Base-by-base conservation (phyloP, 1,140 invertebrate species). In the Microplitis demolitor region DNA sequence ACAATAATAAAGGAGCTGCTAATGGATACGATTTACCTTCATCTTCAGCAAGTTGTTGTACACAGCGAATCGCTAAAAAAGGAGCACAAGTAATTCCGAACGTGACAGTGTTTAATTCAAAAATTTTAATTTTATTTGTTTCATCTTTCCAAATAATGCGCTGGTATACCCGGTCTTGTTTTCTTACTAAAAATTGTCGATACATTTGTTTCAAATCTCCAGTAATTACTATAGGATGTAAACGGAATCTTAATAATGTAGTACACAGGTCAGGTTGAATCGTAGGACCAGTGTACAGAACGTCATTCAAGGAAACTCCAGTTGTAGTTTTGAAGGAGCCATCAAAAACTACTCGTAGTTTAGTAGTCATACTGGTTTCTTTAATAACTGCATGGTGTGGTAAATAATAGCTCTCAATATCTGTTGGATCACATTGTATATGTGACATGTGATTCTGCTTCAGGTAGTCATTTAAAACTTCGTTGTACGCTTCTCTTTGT, bases 191-290 rank as follows among this genome's bases (percentile, higher is more conserved):
- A 39, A 85, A 78, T 67, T 82, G 79, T 31, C 82, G 66, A 74
- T 83, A 85, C 83, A 85, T 86, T 74, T 87, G 84, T 37, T 74
- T 33, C 16, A 69, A 14, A 33, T 69, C 67, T 4, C 67, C 67
- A 0, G 67, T 69, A 6, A 69, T 8, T 9, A 58, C 53, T 8
- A 53, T 62, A 3, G 34, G 67, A 16, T 69, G 39, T 37, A 8
- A 37, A 6, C 54, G n/a, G 13, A 60, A 69, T 4, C 67, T 11
- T 5, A 69, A 2, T 3, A 69, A 24, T 33, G 16, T n/a, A 14
- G 67, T 11, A n/a, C 34, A 69, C 2, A 77, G 13, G n/a, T 71
- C 62, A 13, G 74, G 51, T 69, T 74, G 72, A 0, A 74, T 73
- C 0, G 58, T 72, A 4, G 71, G 69, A 6, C 76, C 76, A 9